Conservation (phyloP, 2,888 invertebrate genomes). For the Agriotes lineatus region DNA sequence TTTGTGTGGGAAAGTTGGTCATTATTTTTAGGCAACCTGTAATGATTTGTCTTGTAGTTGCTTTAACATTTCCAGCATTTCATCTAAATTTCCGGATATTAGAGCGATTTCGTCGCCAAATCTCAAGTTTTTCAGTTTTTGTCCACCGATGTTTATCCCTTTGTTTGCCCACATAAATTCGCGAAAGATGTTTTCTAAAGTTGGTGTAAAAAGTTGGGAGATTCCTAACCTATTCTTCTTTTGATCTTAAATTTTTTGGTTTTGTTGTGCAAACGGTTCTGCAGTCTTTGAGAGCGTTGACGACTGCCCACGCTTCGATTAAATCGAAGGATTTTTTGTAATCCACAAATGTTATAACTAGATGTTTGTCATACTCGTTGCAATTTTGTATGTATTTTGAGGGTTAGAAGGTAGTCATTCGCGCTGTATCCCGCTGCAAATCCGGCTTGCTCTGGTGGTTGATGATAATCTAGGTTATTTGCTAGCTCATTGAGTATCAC, state of each 20-base stretch:
- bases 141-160: not conserved
- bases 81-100: too few relatives aligned
- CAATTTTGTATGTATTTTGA: too few relatives aligned
- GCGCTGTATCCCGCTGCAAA: too few relatives aligned
- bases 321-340: not conserved
- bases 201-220: not conserved
- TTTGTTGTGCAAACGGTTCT: not conserved
- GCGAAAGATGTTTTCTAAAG: not conserved
- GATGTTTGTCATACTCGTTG: not conserved
- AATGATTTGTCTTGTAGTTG: not conserved
- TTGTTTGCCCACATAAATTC: not conserved
- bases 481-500: not conserved
- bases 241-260: not conserved
- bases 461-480: not conserved
- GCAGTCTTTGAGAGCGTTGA: too few relatives aligned
- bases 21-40: not conserved
- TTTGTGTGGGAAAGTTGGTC: not conserved
- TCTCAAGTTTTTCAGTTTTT: not conserved
- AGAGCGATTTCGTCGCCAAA: not conserved
- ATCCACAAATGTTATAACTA: not conserved
- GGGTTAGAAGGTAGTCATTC: too few relatives aligned
- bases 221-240: not conserved
- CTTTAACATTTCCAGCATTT: too few relatives aligned
- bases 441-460: too few relatives aligned
- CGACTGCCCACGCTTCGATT: not conserved